Conservation (phyloP, 2,888 invertebrate species). For the Tuta absoluta region DNA sequence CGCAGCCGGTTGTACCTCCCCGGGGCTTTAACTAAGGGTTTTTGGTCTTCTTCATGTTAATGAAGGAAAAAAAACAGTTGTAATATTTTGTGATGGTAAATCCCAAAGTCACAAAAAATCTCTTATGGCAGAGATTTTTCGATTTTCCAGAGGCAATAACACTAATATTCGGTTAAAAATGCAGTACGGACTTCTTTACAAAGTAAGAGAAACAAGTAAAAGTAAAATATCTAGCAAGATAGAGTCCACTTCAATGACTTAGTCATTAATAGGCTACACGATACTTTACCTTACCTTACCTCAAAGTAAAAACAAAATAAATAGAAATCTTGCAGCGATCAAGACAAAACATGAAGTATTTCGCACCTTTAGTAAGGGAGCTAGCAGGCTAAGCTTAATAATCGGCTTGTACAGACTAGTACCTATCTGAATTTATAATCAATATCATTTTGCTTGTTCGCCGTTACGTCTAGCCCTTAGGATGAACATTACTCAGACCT, state of each 20-base stretch:
- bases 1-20: slow-evolving; percentile 36
- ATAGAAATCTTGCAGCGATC: background rate
- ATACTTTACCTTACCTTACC: background rate
- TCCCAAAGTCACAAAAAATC: too few species aligned
- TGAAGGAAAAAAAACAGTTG: background rate
- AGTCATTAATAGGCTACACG: background rate
- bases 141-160: too few species aligned
- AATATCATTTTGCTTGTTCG: slow-evolving; percentile 48
- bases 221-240: too few species aligned
- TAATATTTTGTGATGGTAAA: background rate
- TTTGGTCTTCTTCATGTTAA: background rate
- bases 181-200: background rate
- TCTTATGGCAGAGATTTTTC: too few species aligned
- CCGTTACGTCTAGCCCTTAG: slow-evolving; percentile 21
- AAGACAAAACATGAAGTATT: background rate
- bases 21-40: slow-evolving; percentile 1
- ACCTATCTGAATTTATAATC: slow-evolving; percentile 57
- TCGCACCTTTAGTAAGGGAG: slow-evolving; percentile 38
- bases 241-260: too few species aligned
- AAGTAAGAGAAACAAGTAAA: too few species aligned
- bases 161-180: background rate
- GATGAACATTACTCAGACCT: slow-evolving; percentile 12
- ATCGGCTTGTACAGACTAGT: slow-evolving; percentile 42
- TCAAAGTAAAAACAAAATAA: background rate
- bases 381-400: slow-evolving; percentile 44